phyloP scores from a whole-genome alignment of 2,888 invertebrate species.

The Latheticus oryzae region DNA sequence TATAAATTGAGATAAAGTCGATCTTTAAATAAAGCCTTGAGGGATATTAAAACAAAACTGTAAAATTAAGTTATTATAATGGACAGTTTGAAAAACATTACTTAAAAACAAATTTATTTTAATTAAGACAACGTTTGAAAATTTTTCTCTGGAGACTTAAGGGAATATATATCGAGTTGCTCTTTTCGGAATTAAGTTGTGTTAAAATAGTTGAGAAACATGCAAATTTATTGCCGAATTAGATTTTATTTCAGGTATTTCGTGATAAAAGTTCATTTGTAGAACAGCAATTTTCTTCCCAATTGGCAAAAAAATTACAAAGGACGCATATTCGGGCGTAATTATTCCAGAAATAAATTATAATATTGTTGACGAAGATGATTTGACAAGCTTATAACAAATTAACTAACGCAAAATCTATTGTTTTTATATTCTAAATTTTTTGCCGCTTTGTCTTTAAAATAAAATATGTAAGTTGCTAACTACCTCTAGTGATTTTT shows the following conservation, averaged over 20 bases:
- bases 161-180: no score
- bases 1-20: conserved; percentile 35
- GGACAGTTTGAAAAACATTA: conserved; percentile 33
- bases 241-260: conserved; percentile 39
- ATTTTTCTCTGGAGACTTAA: no score
- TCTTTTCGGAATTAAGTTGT: conserved; percentile 32
- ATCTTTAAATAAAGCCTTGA: conserved; percentile 35
- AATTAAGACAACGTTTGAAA: conserved; percentile 26
- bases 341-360: no score
- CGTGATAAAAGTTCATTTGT: conserved; percentile 41
- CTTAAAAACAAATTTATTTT: conserved; percentile 38
- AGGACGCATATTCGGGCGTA: conserved; percentile 36
- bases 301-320: conserved; percentile 37
- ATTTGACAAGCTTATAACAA: no score
- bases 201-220: conserved; percentile 40
- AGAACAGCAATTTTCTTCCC: conserved; percentile 36
- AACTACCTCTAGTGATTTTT: no score
- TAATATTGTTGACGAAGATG: no score
- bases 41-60: conserved; percentile 35
- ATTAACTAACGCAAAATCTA: no score
- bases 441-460: no score
- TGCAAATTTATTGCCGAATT: conserved; percentile 41
- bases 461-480: no score
- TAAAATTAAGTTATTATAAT: conserved; percentile 39
- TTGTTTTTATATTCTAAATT: no score